These are phyloP conservation scores for Rhynchonycteris naso DNA, from an alignment of 2,797 vertebrate species.

Conservation along the genomic window DNA sequence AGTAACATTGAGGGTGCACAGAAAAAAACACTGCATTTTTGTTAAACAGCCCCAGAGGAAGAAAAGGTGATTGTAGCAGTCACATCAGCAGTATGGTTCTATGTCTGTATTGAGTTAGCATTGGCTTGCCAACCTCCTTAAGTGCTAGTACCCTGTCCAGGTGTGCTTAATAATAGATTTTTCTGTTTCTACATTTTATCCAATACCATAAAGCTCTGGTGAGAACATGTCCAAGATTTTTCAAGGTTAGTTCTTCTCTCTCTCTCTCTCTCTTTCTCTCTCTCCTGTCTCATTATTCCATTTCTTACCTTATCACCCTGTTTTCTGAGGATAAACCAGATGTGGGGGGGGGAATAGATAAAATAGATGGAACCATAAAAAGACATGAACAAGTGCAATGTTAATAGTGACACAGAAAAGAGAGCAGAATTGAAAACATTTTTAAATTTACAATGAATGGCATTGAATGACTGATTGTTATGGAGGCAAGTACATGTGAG, in stretches of 20 bases:
- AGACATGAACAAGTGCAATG: neutral
- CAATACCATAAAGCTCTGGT: constrained; percentile 19
- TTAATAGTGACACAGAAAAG: neutral
- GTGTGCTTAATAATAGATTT: constrained; percentile 55
- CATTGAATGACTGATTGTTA: neutral
- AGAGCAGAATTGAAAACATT: neutral
- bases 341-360: neutral
- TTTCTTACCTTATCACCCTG: neutral
- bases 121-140: constrained; percentile 3
- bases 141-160: neutral
- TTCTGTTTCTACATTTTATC: constrained; percentile 31
- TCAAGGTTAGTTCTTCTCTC: neutral
- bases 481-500: neutral
- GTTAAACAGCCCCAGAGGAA: constrained; percentile 67
- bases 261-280: neutral
- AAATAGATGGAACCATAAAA: neutral
- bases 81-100: constrained; percentile 46
- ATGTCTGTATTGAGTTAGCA: constrained; percentile 59
- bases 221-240: neutral
- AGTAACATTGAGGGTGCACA: constrained; percentile 63
- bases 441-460: neutral
- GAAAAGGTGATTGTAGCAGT: constrained; percentile 64
- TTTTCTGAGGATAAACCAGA: neutral
- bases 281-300: neutral
- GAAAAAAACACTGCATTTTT: constrained; percentile 71